Conservation (phyloP, 2,113 vertebrate species). For the Chionomys nivalis region DNA sequence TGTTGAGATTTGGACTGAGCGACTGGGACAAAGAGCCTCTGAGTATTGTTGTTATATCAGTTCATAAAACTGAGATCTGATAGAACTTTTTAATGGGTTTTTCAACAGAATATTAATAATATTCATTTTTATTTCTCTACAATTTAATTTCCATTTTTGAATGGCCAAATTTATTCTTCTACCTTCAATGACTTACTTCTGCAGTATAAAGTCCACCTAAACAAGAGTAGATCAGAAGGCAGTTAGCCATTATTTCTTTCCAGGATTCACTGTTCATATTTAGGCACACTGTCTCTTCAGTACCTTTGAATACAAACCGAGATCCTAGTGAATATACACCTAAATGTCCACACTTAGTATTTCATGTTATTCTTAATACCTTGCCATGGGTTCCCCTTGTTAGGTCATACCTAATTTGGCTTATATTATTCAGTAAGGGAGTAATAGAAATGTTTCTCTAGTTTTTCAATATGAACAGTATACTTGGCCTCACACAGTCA, state of each 20-base stretch:
- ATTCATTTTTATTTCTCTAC: conserved; percentile 20
- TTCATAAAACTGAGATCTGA: neutral
- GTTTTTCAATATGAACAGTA: neutral
- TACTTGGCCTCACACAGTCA: neutral
- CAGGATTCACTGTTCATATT: conserved; percentile 1
- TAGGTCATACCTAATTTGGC: neutral
- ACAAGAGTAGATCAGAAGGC: neutral
- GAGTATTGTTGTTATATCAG: neutral
- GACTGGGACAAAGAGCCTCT: neutral
- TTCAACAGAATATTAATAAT: conserved; percentile 11
- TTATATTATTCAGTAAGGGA: neutral
- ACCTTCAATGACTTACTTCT: neutral
- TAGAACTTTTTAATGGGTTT: neutral
- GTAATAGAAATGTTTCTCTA: neutral
- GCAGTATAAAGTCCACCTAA: neutral
- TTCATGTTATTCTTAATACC: conserved; percentile 23
- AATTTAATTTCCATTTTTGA: neutral
- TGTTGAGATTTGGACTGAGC: neutral
- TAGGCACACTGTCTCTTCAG: neutral
- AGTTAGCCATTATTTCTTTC: neutral
- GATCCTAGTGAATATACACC: neutral
- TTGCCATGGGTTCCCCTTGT: neutral
- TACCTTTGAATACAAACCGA: neutral
- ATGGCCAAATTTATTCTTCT: neutral
- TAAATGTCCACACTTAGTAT: neutral